These are phyloP conservation scores for Anguilla megastoma DNA, from an alignment of 2,797 vertebrate genomes.

Conservation along the genomic window DNA sequence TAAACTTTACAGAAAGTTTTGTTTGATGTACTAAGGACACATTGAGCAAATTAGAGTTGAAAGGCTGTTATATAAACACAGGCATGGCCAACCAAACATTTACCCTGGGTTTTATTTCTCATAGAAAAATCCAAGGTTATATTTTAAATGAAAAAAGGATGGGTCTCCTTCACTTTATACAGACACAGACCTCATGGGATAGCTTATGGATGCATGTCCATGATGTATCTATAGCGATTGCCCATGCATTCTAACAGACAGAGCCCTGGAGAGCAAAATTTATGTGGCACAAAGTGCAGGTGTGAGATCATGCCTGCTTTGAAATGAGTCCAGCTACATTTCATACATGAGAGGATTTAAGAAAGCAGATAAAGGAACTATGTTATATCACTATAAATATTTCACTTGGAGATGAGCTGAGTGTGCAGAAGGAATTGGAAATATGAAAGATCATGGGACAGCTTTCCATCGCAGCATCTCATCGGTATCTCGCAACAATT, in stretches of 20 bases:
- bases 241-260: not conserved
- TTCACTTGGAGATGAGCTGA: not conserved
- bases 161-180: not conserved
- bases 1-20: not conserved
- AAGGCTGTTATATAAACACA: not conserved
- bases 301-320: not conserved
- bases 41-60: not conserved
- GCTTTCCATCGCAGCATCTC: not conserved
- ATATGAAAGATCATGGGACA: not conserved
- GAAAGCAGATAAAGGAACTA: not conserved
- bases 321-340: not conserved
- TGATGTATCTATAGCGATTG: not conserved
- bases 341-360: not conserved
- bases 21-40: not conserved
- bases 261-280: not conserved
- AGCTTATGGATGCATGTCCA: not conserved
- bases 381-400: not conserved
- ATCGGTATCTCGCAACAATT: not conserved
- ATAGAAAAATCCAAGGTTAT: not conserved
- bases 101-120: not conserved
- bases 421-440: not conserved
- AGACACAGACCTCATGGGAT: not conserved
- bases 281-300: not conserved
- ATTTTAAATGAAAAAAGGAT: not conserved
- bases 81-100: not conserved